Evolutionary conservation across 2,797 vertebrate genomes (phyloP), one percentile per base, ranked within the genome.

Genomic region (Dendrocincla tyrannina): DNA sequence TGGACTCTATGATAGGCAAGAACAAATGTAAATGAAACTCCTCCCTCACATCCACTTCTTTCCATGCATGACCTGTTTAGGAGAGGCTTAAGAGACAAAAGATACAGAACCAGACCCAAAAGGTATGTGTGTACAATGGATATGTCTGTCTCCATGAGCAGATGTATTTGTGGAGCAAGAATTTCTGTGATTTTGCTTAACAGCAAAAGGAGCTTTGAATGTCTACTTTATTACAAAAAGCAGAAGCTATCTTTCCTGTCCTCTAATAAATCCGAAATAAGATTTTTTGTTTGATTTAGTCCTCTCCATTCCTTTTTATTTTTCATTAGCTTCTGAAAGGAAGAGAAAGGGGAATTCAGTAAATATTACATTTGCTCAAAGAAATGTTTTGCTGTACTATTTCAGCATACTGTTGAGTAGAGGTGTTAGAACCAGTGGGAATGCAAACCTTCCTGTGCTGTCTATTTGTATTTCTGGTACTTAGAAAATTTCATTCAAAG

Each of bases 71-170:
- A 32, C 49, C 30, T 55, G 10, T 53, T 30, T 42, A 74, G 56
- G 56, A 53, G 32, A 75, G 20, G 32, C 13, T 68, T 70, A 67
- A 49, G 72, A 85, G 41, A 63, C 14, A 52, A 76, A 55, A 80
- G 20, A n/a, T 52, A 24, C 6, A 52, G 37, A 89, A 46, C 10
- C 28, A 63, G 17, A 46, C 92, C 44, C 52, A 50, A 75, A 77
- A 84, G 11, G 12, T 46, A 2, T 0, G 0, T 60, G 32, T 67
- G 27, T 79, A 0, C 49, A 30, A 39, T 68, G 56, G 23, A 6
- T 69, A 25, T 9, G 24, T 58, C 27, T 74, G 13, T 60, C 7
- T 13, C 4, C 22, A 22, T 2, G 9, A 37, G 28, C 47, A 85
- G 63, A 53, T 49, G 5, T 50, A 20, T 70, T 64, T 64, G 11